Percentiles rank a stretch among this genome's conserved stretches.
phyloP scores from a whole-genome alignment of 2,113 vertebrate species.

The Phylloscopus trochilus region DNA sequence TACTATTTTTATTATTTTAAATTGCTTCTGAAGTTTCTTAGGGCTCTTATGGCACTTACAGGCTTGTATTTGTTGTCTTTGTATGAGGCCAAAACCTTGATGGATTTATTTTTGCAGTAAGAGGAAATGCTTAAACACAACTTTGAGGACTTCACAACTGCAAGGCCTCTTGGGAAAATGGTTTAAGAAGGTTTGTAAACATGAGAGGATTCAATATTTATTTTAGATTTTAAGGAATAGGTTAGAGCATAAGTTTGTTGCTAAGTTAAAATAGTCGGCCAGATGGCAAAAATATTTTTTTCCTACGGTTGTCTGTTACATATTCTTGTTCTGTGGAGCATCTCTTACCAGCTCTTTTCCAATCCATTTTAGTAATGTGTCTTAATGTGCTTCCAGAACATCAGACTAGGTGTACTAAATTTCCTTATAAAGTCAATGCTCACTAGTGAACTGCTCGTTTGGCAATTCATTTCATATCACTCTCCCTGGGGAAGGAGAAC shows the following conservation, averaged over 20 bases:
- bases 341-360: background rate
- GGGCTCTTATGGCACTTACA: background rate
- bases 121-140: constrained; percentile 35
- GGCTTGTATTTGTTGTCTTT: background rate
- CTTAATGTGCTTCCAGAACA: background rate
- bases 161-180: background rate
- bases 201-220: constrained; percentile 24
- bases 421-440: background rate
- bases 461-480: background rate
- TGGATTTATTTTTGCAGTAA: constrained; percentile 3
- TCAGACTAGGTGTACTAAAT: background rate
- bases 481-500: background rate
- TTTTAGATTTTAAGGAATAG: constrained; percentile 12
- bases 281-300: background rate
- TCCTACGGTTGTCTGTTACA: background rate
- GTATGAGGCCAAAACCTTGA: constrained; percentile 22
- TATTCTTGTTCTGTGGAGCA: background rate
- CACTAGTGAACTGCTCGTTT: background rate
- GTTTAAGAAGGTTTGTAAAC: constrained; percentile 26
- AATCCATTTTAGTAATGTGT: background rate
- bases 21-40: constrained; percentile 5
- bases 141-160: background rate
- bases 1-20: background rate
- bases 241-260: background rate
- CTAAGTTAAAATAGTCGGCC: background rate